Conservation (phyloP, 2,113 vertebrate species). For the Notothenia rossii region DNA sequence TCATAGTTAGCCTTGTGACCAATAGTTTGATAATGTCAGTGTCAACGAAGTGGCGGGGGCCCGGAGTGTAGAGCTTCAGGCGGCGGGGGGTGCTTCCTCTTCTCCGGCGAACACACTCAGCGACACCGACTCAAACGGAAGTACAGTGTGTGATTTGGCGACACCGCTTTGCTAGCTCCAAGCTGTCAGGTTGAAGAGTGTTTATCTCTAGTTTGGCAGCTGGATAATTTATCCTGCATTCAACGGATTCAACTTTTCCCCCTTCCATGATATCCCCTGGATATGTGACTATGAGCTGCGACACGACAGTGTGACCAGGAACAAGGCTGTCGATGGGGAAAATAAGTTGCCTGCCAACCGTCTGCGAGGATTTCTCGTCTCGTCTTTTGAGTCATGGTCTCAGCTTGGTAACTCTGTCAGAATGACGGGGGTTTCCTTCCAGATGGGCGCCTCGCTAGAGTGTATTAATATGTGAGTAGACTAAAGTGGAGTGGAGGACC, state of each 20-base stretch:
- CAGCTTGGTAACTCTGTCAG: conserved; percentile 55
- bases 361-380: conserved; percentile 55
- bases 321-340: conserved; percentile 68
- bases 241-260: conserved; percentile 55
- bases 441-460: conserved; percentile 33
- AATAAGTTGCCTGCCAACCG: conserved; percentile 68
- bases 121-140: conserved; percentile 2
- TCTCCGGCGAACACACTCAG: conserved; percentile 20
- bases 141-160: conserved; percentile 56
- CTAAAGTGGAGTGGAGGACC: conserved; percentile 48
- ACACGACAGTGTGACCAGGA: conserved; percentile 6
- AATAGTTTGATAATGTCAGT: conserved; percentile 47
- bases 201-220: conserved; percentile 40
- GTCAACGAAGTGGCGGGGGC: conserved; percentile 40
- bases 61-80: conserved; percentile 32
- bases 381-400: conserved; percentile 50
- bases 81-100: conserved; percentile 23
- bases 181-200: conserved; percentile 36
- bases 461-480: conserved; percentile 68
- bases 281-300: conserved; percentile 8
- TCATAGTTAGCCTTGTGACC: conserved; percentile 12
- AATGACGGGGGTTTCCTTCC: conserved; percentile 64
- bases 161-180: conserved; percentile 46
- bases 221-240: conserved; percentile 45
- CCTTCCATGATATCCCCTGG: conserved; percentile 33